These are phyloP conservation scores for Aspiorhynchus laticeps DNA, from an alignment of 2,113 vertebrate species.

Conservation along the genomic window DNA sequence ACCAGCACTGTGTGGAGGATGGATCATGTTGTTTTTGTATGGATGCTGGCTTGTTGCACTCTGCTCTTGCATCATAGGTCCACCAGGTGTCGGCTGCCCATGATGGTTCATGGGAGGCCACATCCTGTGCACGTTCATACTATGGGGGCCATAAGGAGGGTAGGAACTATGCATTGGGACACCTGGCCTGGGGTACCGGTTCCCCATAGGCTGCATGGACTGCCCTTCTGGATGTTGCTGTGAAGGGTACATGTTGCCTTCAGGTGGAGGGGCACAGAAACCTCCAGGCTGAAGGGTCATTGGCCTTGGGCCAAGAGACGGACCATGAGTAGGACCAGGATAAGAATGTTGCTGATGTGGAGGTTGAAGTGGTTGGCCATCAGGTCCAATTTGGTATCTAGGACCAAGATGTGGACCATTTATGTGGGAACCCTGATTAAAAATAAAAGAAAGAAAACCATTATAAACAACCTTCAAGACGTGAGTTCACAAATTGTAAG, in stretches of 20 bases:
- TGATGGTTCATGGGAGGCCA: conserved; percentile 84
- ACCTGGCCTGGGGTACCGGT: conserved; percentile 74
- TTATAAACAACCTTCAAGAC: not conserved
- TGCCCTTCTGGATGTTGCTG: conserved; percentile 72
- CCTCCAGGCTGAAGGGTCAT: conserved; percentile 78
- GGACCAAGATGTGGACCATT: conserved; percentile 79
- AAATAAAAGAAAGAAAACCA: not conserved
- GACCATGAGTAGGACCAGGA: conserved; percentile 77
- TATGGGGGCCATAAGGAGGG: conserved; percentile 81
- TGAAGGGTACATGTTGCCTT: conserved; percentile 79
- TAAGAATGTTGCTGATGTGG: conserved; percentile 77
- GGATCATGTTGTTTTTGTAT: conserved; percentile 77
- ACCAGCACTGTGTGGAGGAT: conserved; percentile 76
- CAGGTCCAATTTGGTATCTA: conserved; percentile 74
- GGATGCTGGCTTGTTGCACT: conserved; percentile 67
- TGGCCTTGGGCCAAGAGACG: conserved; percentile 79
- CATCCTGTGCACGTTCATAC: conserved; percentile 71
- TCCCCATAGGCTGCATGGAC: conserved; percentile 65
- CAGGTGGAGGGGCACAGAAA: conserved; percentile 74
- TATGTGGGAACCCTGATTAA: conserved; percentile 71
- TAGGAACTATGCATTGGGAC: conserved; percentile 78
- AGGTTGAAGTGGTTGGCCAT: conserved; percentile 65
- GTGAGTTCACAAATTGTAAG: not conserved
- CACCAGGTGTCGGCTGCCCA: conserved; percentile 66
- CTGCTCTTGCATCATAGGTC: conserved; percentile 69